Evolutionary conservation across 2,797 vertebrate genomes (phyloP).

Genomic region (Chelon labrosus): DNA sequence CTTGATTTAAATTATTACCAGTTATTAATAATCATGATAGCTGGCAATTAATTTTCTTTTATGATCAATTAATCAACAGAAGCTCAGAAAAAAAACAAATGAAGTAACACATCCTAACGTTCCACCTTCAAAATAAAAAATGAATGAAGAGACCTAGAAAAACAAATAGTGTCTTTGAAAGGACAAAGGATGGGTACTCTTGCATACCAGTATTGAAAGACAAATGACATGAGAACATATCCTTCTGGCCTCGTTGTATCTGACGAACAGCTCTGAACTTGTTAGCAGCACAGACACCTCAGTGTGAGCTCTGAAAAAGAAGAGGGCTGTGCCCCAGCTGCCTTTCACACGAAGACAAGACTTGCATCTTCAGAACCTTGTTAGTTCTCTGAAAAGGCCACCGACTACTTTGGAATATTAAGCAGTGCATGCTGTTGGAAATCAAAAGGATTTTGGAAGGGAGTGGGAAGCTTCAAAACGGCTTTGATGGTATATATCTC

Average conservation of each 20-base stretch:
- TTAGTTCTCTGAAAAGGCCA: slow-evolving; percentile 84
- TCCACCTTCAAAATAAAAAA: background rate
- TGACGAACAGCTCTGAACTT: slow-evolving; percentile 66
- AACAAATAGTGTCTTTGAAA: slow-evolving; percentile 11
- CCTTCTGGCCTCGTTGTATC: slow-evolving; percentile 31
- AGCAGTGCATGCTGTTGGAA: slow-evolving; percentile 77
- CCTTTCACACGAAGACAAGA: slow-evolving; percentile 78
- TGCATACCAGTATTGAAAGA: slow-evolving; percentile 33
- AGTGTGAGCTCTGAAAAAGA: slow-evolving; percentile 59
- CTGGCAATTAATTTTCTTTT: no score
- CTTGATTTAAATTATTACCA: no score
- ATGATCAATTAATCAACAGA: background rate
- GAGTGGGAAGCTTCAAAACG: slow-evolving; percentile 77
- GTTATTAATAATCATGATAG: no score
- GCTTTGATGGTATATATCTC: slow-evolving; percentile 78
- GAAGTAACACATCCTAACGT: no score
- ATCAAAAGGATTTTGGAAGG: slow-evolving; percentile 81
- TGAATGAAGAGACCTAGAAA: background rate
- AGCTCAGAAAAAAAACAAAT: no score
- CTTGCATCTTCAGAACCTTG: slow-evolving; percentile 81
- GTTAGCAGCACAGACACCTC: slow-evolving; percentile 62
- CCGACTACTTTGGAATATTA: slow-evolving; percentile 86
- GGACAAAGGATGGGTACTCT: slow-evolving; percentile 11
- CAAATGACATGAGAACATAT: slow-evolving; percentile 44
- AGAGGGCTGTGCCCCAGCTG: slow-evolving; percentile 70